A percentile compares a stretch with the other conserved stretches of the same genome.
Conservation (phyloP, 2,797 vertebrate species). For the Scleropages formosus region DNA sequence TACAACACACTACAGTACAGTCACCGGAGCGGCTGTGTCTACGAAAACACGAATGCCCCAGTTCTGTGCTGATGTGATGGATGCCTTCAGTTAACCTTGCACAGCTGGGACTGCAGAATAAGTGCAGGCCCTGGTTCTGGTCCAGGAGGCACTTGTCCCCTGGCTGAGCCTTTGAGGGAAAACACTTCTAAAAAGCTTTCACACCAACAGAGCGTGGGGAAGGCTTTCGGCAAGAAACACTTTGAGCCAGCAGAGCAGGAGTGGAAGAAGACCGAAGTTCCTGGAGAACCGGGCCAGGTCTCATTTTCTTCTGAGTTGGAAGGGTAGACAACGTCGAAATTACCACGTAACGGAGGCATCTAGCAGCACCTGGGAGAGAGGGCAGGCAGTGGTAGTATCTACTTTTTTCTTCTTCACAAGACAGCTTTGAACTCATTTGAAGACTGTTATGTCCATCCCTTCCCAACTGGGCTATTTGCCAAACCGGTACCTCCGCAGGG, state of each 20-base stretch:
- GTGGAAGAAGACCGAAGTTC: too few species aligned
- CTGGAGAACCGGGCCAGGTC: neutral
- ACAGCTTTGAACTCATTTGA: neutral
- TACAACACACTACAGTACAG: neutral
- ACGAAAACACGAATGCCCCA: neutral
- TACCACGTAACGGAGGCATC: constrained; percentile 26
- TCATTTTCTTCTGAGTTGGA: neutral
- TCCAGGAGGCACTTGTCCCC: too few species aligned
- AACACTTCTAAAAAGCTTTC: neutral
- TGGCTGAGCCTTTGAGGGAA: neutral
- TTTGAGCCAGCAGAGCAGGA: neutral
- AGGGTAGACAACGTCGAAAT: constrained; percentile 21
- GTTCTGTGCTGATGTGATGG: neutral
- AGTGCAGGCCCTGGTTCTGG: too few species aligned
- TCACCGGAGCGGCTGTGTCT: too few species aligned
- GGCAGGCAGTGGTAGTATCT: neutral
- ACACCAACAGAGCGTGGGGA: neutral
- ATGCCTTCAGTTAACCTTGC: neutral
- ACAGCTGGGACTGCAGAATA: too few species aligned
- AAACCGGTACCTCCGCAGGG: neutral
- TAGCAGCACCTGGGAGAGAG: neutral
- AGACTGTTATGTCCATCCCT: neutral
- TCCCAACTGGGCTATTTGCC: neutral
- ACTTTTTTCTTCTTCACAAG: constrained; percentile 18
- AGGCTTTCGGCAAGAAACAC: too few species aligned